phyloP scores from a whole-genome alignment of 35 echinoderm and acorn worm species.

The Lytechinus variegatus region DNA sequence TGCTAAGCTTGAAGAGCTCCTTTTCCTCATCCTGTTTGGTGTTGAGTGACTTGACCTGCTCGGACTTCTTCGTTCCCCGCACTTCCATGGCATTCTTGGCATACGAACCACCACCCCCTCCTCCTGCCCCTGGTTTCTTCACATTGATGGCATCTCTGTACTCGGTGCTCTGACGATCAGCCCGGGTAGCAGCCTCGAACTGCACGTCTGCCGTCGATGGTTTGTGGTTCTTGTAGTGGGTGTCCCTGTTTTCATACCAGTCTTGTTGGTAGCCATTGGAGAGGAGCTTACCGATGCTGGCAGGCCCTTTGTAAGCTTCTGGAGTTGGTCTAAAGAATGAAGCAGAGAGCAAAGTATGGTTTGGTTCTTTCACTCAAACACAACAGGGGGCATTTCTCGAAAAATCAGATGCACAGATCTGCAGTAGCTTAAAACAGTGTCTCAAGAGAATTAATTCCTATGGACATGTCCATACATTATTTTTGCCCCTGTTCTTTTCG shows the following conservation, averaged over 20 bases:
- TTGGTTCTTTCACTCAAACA: no score
- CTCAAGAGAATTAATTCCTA: no score
- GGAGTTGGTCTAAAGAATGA: neutral
- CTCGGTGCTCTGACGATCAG: conserved; percentile 71
- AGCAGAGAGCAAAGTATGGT: neutral
- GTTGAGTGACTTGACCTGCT: neutral
- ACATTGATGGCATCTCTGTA: conserved; percentile 85
- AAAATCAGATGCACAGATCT: no score
- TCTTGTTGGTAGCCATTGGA: conserved; percentile 88
- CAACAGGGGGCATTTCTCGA: neutral
- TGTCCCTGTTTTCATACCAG: conserved; percentile 82
- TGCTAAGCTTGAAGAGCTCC: conserved; percentile 75
- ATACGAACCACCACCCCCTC: neutral
- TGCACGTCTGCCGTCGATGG: conserved; percentile 27
- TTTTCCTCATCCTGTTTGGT: conserved; percentile 47
- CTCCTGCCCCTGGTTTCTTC: neutral
- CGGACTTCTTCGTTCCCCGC: conserved; percentile 28
- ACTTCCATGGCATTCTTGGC: conserved; percentile 22
- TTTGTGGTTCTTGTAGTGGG: conserved; percentile 66
- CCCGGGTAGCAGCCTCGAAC: conserved; percentile 27
- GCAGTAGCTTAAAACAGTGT: no score
- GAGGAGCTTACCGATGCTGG: conserved; percentile 76
- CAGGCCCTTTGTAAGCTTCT: conserved; percentile 51
- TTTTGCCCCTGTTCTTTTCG: no score
- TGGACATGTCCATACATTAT: no score